Evolutionary conservation across 1,140 invertebrate genomes (phyloP), one percentile per base, ranked within the genome.

Genomic region (Vanessa atalanta): DNA sequence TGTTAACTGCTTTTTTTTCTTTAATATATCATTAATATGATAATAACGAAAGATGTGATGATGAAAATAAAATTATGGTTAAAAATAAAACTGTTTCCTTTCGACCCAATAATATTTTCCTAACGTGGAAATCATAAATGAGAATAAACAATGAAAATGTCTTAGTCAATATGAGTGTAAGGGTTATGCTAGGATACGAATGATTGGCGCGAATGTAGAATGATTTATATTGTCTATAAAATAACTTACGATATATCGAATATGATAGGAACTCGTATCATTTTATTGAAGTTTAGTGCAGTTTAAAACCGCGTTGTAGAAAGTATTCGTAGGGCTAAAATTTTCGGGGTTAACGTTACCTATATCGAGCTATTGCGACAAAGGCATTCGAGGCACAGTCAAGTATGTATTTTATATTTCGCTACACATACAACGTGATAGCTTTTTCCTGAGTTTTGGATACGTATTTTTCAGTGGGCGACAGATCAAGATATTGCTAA

Each of bases 401-500:
- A 82, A 80, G 83, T 86, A 86, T 83, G 79, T 84, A 79, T 83
- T 76, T 83, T 79, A 65, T 78, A 80, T 80, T 75, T 83, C 69
- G 61, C 80, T 79, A 76, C 76, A 47, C 43, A 66, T 75, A 68
- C 31, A 69, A 63, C 73, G 69, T 75, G 68, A 37, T 76, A 70
- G 76, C 73, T 68, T 82, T 78, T 84, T 75, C 81, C 82, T 89
- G 83, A 92, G 89, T 87, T 88, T 84, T 86, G 65, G 75, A 81
- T 86, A 80, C 77, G 76, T 82, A 81, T 85, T 88, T 92, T 92
- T 67, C 91, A 98, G 98, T 99, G 98, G 98, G 99, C 98, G 53
- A 99, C 98, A 70, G 98, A 99, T 93, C 96, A 98, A 93, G 98
- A 99, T 89, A 96, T 99, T 63, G 96, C 96, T 47, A 97, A 99